Evolutionary conservation across 2,888 invertebrate species (phyloP).

Genomic region (Troilus luridus): DNA sequence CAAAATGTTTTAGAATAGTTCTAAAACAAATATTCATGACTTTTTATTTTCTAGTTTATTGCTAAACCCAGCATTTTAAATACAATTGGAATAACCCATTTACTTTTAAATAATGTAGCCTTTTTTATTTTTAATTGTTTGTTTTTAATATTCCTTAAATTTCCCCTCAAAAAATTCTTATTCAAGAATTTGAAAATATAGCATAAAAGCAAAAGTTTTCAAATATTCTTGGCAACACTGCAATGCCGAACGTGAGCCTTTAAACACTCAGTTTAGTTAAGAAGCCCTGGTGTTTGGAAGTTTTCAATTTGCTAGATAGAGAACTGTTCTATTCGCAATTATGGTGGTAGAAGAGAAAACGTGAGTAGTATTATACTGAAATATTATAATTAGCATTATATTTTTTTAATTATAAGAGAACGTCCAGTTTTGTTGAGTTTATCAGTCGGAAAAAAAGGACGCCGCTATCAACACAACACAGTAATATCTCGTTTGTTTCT

Average conservation of each 20-base stretch:
- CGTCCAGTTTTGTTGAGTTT: not conserved
- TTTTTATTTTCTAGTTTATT: not conserved
- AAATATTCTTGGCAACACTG: constrained; percentile 48
- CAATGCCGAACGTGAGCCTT: not conserved
- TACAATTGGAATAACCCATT: not conserved
- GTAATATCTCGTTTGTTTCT: not conserved
- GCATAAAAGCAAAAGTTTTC: not conserved
- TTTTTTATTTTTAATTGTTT: not conserved
- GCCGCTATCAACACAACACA: not conserved
- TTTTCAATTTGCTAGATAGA: not conserved
- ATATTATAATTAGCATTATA: not conserved
- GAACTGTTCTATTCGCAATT: not conserved
- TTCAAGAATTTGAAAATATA: not conserved
- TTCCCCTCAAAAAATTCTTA: not conserved
- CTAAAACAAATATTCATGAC: not conserved
- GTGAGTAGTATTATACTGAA: constrained; percentile 25
- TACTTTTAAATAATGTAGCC: not conserved
- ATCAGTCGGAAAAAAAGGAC: not conserved
- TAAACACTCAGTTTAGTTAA: constrained; percentile 46
- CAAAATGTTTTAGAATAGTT: not conserved
- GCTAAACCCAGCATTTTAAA: too few species aligned
- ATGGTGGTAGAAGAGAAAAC: constrained; percentile 58
- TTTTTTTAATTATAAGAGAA: not conserved
- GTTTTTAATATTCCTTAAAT: not conserved
- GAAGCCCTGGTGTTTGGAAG: not conserved